Conservation (phyloP, 2,797 vertebrate species). For the Enteromius mattozi region DNA sequence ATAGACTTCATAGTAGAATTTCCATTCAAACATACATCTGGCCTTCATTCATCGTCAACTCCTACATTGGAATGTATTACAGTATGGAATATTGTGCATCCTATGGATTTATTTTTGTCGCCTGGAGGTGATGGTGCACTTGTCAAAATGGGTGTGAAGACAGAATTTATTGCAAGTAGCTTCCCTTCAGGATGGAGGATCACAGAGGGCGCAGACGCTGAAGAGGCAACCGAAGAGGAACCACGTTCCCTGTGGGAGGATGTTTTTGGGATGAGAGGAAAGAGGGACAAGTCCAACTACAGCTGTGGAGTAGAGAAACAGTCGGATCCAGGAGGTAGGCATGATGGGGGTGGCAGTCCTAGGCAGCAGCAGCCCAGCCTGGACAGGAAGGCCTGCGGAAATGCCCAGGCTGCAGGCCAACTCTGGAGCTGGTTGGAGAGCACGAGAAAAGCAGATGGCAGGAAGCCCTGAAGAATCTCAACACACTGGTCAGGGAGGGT, state of each 20-base stretch:
- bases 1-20: not conserved
- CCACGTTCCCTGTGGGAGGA: slow-evolving; percentile 73
- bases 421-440: slow-evolving; percentile 70
- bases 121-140: slow-evolving; percentile 74
- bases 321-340: slow-evolving; percentile 67
- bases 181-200: slow-evolving; percentile 82
- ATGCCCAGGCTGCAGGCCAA: slow-evolving; percentile 75
- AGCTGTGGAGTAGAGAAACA: slow-evolving; percentile 72
- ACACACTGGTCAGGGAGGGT: slow-evolving; percentile 69
- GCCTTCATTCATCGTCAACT: slow-evolving; percentile 17
- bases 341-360: slow-evolving; percentile 72
- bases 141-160: slow-evolving; percentile 86
- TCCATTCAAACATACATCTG: slow-evolving; percentile 10
- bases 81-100: slow-evolving; percentile 65
- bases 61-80: slow-evolving; percentile 16
- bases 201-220: slow-evolving; percentile 64
- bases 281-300: slow-evolving; percentile 67
- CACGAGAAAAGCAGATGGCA: slow-evolving; percentile 78
- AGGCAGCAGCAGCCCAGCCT: slow-evolving; percentile 69
- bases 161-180: slow-evolving; percentile 82
- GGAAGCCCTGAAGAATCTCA: slow-evolving; percentile 80
- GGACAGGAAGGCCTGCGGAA: slow-evolving; percentile 79
- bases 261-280: slow-evolving; percentile 69
- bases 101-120: slow-evolving; percentile 76
- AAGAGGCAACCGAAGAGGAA: slow-evolving; percentile 80